A percentile compares a stretch with the other conserved stretches of the same genome.
Conservation (phyloP, 2,888 invertebrate species). For the Drepana falcataria region DNA sequence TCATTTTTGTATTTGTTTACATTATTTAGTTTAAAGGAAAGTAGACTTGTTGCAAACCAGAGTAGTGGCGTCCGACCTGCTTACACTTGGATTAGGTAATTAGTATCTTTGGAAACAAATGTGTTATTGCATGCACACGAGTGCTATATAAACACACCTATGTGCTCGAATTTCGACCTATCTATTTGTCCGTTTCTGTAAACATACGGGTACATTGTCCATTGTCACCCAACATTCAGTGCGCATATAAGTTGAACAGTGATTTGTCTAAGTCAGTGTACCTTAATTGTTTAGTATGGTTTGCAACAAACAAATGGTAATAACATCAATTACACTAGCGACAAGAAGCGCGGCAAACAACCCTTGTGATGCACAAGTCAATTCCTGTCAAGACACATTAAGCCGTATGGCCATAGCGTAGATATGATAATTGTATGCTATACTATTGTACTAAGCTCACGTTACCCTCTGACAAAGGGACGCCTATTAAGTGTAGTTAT, state of each 20-base stretch:
- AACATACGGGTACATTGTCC: too few relatives aligned
- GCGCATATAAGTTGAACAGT: too few relatives aligned
- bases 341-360: not conserved
- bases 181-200: too few relatives aligned
- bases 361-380: not conserved
- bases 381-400: constrained; percentile 3
- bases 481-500: not conserved
- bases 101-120: too few relatives aligned
- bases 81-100: not conserved
- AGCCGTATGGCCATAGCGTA: not conserved
- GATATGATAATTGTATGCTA: not conserved
- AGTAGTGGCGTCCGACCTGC: constrained; percentile 12
- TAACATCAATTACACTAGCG: not conserved
- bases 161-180: too few relatives aligned
- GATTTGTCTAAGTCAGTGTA: not conserved
- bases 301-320: not conserved
- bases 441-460: not conserved
- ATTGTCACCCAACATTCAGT: too few relatives aligned
- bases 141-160: too few relatives aligned
- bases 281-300: not conserved
- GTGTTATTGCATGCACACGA: too few relatives aligned
- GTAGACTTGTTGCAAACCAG: constrained; percentile 15
- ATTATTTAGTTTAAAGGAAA: constrained; percentile 24
- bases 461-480: too few relatives aligned
- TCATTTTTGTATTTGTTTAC: constrained; percentile 31